Base-by-base conservation (phyloP, 2,113 vertebrate species). In the Oreocharis arfaki region DNA sequence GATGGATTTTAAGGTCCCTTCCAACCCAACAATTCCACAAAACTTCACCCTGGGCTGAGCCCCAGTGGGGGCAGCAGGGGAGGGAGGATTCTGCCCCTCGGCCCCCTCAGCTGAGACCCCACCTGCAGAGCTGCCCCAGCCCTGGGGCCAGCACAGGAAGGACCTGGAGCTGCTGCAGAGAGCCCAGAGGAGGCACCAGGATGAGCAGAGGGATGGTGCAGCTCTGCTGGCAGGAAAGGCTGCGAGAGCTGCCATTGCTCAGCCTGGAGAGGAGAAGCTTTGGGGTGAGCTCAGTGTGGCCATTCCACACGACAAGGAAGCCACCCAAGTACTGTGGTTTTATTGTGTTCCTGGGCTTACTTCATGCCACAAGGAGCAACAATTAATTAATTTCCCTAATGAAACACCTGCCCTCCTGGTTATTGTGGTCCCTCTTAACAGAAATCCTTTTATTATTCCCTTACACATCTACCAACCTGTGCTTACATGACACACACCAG, bases 201-300 rank as follows among this genome's bases (percentile, higher is more conserved):
- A 22, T 1, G 50, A 13, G 15, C 68, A 61, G 47, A 81, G 68
- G 75, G 27, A 13, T 59, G 86, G 76, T 74, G 86, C 76, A 89
- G 86, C 86, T 89, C 15, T 81, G 77, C 87, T 82, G 87, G 77
- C 1, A 89, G 69, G 12, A 57, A 67, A 75, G 87, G 87, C 69
- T 89, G 78, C 8, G 10, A 82, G 11, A 82, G 77, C 20, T 82
- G 69, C 2, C 0, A n/a, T 39, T 67, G 77, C 1, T 46, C 77
- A 75, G 35, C 53, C 57, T 75, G 78, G 1, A 46, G 3, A 46
- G 39, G 69, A 60, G 77, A 41, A 67, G 53, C 28, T 61, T 6
- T 12, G 20, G 33, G 28, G 0, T 10, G 39, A 55, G 0, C 30
- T 35, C 9, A 55, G 0, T 0, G 41, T 7, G 41, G 9, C 32